A percentile compares a stretch with the other conserved stretches of the same genome.
phyloP scores from a whole-genome alignment of 2,888 invertebrate species.

The Tribolium freemani region DNA sequence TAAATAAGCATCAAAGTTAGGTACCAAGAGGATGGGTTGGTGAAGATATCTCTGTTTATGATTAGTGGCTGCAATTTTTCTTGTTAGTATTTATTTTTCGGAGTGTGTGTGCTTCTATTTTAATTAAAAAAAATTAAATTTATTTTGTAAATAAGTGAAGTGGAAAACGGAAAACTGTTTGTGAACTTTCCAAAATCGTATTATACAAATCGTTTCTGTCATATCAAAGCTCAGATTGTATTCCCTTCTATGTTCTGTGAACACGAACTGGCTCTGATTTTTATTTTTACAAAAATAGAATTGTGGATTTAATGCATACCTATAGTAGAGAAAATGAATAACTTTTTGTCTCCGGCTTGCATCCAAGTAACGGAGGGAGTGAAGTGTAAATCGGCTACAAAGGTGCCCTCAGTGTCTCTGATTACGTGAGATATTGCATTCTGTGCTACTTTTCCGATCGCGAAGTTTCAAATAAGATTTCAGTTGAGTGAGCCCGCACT shows the following conservation, averaged over 20 bases:
- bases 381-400: constrained; percentile 22
- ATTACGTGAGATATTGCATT: constrained; percentile 47
- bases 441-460: constrained; percentile 55
- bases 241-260: too few species aligned
- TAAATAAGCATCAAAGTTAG: constrained; percentile 1
- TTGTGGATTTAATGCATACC: too few species aligned
- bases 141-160: too few species aligned
- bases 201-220: too few species aligned
- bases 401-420: constrained; percentile 31
- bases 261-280: too few species aligned
- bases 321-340: neutral
- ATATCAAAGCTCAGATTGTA: too few species aligned
- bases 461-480: constrained; percentile 58
- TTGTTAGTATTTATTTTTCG: too few species aligned
- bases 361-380: constrained; percentile 4
- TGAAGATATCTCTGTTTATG: neutral
- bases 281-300: too few species aligned
- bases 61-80: neutral
- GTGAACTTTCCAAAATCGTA: too few species aligned
- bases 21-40: neutral
- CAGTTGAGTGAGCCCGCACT: constrained; percentile 55
- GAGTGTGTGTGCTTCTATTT: too few species aligned
- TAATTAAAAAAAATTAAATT: too few species aligned
- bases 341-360: neutral
- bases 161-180: too few species aligned